Evolutionary conservation across 2,797 vertebrate species (phyloP), one percentile per base, ranked within the genome.

Genomic region (Valencia hispanica): DNA sequence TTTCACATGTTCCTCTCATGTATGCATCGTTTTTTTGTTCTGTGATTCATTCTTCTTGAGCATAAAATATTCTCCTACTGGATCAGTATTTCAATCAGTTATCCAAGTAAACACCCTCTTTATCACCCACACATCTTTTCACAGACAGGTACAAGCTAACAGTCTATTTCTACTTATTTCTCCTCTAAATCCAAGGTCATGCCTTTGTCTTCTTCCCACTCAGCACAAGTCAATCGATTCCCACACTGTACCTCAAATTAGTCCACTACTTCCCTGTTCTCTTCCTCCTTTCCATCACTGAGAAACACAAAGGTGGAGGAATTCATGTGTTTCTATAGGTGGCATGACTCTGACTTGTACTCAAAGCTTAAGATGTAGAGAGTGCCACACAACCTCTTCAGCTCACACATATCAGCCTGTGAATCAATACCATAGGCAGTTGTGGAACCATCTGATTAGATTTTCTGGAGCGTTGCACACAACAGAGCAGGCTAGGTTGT

Each of bases 201-300:
- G 65, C 4, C 36, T 68, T 68, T 68, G 36, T 68, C 65, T 41
- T 43, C 65, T 68, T 68, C 65, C 39, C 39, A 43, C 65, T 68
- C 65, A 43, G 43, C 39, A 68, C 65, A 68, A 43, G 39, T 43
- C 2, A 6, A 27, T 43, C 25, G 15, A 14, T 68, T 68, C 25
- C 39, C 39, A n/a, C 39, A 43, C 36, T n/a, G 14, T n/a, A 12
- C 36, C 14, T 68, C 2, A 15, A 43, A 68, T 43, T n/a, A 39
- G 12, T 43, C 10, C 12, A n/a, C 22, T 43, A 43, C 9, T 25
- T 41, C 25, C 65, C 65, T 68, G 39, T 43, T 68, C 14, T 68
- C 25, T n/a, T 43, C 22, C 39, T 43, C 12, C 25, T 41, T 5
- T 17, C 36, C 25, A 68, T n/a, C 25, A 18, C 65, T 27, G 39